A percentile compares a stretch with the other conserved stretches of the same genome.
Conservation (phyloP, 23 tunicate species). For the Oikopleura dioica region DNA sequence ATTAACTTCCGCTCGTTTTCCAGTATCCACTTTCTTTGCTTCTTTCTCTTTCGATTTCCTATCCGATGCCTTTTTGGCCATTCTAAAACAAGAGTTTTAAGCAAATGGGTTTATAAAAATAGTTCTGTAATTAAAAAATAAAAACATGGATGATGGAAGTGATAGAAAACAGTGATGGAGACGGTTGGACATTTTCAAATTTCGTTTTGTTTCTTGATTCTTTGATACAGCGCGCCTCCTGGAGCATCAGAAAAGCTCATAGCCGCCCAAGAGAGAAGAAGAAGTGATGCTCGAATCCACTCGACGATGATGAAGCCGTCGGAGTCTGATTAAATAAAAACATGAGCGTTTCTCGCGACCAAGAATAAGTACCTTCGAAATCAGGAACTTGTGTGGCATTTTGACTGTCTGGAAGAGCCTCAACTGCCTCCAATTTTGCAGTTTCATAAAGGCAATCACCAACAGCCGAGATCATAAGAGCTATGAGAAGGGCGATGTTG, state of each 20-base stretch:
- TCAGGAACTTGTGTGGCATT: too few species aligned
- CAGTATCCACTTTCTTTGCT: not conserved
- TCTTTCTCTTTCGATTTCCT: not conserved
- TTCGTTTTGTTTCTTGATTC: not conserved
- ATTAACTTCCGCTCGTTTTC: not conserved
- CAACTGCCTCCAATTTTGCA: too few species aligned
- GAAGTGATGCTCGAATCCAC: not conserved
- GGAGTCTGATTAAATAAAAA: too few species aligned
- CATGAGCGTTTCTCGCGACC: too few species aligned
- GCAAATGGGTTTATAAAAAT: not conserved
- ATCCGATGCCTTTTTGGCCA: not conserved
- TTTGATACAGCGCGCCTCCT: constrained; percentile 6
- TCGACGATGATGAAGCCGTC: too few species aligned
- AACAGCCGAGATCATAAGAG: not conserved
- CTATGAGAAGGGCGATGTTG: not conserved
- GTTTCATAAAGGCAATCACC: too few species aligned
- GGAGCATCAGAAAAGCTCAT: not conserved
- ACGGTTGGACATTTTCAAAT: too few species aligned
- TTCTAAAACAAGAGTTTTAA: too few species aligned
- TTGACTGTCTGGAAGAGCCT: too few species aligned
- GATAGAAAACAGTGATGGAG: too few species aligned
- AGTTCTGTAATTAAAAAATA: not conserved
- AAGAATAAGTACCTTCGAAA: too few species aligned
- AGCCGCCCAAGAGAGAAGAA: not conserved
- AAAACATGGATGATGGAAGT: too few species aligned